Percentiles rank a stretch among this genome's conserved stretches.
Evolutionary conservation across 2,888 invertebrate species (phyloP).

Genomic region (Lepidochrysops patricia): DNA sequence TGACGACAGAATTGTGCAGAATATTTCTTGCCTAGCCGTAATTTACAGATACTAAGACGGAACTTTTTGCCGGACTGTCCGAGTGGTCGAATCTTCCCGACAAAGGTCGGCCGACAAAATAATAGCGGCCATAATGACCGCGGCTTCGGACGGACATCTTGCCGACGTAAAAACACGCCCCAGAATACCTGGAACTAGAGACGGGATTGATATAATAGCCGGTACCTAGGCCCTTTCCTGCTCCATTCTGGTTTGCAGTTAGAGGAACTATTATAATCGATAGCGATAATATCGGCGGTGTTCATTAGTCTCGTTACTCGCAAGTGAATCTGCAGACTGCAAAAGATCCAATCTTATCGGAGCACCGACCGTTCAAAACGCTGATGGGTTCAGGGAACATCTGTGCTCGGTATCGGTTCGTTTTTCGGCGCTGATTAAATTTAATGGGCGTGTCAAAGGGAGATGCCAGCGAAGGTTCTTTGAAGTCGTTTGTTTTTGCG

Average conservation of each 20-base stretch:
- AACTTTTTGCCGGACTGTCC: not conserved
- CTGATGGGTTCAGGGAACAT: not conserved
- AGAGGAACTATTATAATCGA: not conserved
- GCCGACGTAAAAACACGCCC: not conserved
- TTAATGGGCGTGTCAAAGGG: not conserved
- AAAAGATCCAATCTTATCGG: not conserved
- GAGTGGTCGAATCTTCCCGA: not conserved
- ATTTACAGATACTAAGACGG: not conserved
- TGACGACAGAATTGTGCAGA: not conserved
- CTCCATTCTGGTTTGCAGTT: not conserved
- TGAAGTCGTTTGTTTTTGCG: not conserved
- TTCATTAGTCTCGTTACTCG: not conserved
- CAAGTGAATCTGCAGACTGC: not conserved
- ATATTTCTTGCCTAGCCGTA: not conserved
- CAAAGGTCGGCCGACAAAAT: not conserved
- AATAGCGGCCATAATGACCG: not conserved
- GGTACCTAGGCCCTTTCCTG: not conserved
- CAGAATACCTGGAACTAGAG: not conserved
- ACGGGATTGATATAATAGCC: not conserved
- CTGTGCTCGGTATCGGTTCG: not conserved
- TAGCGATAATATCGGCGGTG: not conserved
- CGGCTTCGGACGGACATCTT: not conserved
- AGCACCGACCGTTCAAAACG: not conserved
- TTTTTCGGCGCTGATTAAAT: constrained; percentile 5
- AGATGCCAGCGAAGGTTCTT: constrained; percentile 1